These are phyloP conservation scores for Neodontobutis hainanensis DNA, from an alignment of 2,113 vertebrate species.

Conservation along the genomic window DNA sequence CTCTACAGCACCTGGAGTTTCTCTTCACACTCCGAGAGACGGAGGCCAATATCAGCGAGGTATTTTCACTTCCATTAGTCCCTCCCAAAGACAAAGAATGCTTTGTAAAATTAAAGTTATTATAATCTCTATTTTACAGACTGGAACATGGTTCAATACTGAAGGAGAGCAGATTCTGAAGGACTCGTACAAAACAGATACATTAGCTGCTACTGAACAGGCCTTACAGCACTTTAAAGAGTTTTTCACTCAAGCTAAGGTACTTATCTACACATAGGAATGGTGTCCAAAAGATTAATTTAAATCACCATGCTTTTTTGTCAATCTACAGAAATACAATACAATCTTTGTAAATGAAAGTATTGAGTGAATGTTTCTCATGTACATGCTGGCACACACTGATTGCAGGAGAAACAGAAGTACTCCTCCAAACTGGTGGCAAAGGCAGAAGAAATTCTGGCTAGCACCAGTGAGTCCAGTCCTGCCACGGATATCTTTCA, in stretches of 20 bases:
- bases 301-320: too few relatives aligned
- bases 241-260: conserved; percentile 83
- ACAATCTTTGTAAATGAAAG: background rate
- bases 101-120: background rate
- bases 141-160: conserved; percentile 82
- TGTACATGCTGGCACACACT: background rate
- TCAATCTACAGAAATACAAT: too few relatives aligned
- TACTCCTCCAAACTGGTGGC: conserved; percentile 76
- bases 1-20: conserved; percentile 84
- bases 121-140: conserved; percentile 63
- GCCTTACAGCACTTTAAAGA: conserved; percentile 63
- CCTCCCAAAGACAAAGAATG: background rate
- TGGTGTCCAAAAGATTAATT: too few relatives aligned
- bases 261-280: too few relatives aligned
- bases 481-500: conserved; percentile 79
- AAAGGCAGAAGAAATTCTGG: conserved; percentile 73
- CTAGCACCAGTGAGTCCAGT: conserved; percentile 12
- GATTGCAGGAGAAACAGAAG: conserved; percentile 82
- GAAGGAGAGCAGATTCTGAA: conserved; percentile 78
- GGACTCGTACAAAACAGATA: conserved; percentile 65
- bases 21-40: conserved; percentile 79
- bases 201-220: conserved; percentile 62
- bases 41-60: conserved; percentile 80
- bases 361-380: background rate
- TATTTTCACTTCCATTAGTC: conserved; percentile 46